A percentile compares a stretch with the other conserved stretches of the same genome.
Evolutionary conservation across 2,888 invertebrate genomes (phyloP).

Genomic region (Diloba caeruleocephala): DNA sequence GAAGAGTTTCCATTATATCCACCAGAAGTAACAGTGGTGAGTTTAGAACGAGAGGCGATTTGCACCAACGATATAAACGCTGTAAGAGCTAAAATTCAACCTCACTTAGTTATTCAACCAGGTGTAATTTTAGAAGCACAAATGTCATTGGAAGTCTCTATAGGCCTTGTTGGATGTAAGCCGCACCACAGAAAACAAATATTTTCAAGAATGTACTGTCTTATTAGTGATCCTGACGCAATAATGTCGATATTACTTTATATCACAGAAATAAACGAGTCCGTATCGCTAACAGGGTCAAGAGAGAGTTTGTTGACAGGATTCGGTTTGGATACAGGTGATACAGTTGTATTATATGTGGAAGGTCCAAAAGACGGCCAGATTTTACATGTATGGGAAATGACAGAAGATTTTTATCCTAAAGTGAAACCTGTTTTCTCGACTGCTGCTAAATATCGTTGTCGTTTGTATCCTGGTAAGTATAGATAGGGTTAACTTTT

Average conservation of each 20-base stretch:
- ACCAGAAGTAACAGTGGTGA: slow-evolving; percentile 51
- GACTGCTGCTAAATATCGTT: slow-evolving; percentile 67
- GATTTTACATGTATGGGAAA: slow-evolving; percentile 75
- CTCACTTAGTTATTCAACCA: slow-evolving; percentile 65
- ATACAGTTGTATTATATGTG: slow-evolving; percentile 68
- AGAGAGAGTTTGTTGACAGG: slow-evolving; percentile 70
- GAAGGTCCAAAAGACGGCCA: slow-evolving; percentile 77
- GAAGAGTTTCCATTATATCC: slow-evolving; percentile 79
- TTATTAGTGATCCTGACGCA: slow-evolving; percentile 58
- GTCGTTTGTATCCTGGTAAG: slow-evolving; percentile 76
- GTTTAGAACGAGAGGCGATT: slow-evolving; percentile 62
- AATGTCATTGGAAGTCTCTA: slow-evolving; percentile 77
- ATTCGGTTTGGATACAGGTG: slow-evolving; percentile 77
- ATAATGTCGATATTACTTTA: slow-evolving; percentile 59
- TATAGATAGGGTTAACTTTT: slow-evolving; percentile 4
- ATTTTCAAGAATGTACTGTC: slow-evolving; percentile 74
- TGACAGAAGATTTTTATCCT: slow-evolving; percentile 70
- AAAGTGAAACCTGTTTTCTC: slow-evolving; percentile 70
- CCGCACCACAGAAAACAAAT: slow-evolving; percentile 51
- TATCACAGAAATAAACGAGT: slow-evolving; percentile 70
- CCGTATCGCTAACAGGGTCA: slow-evolving; percentile 36
- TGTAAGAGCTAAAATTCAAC: slow-evolving; percentile 58
- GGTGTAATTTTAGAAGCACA: slow-evolving; percentile 72
- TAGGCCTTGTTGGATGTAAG: slow-evolving; percentile 79
- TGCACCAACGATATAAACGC: slow-evolving; percentile 82